Conservation (phyloP, 35 echinoderm and acorn worm species). For the Ptychodera flava region DNA sequence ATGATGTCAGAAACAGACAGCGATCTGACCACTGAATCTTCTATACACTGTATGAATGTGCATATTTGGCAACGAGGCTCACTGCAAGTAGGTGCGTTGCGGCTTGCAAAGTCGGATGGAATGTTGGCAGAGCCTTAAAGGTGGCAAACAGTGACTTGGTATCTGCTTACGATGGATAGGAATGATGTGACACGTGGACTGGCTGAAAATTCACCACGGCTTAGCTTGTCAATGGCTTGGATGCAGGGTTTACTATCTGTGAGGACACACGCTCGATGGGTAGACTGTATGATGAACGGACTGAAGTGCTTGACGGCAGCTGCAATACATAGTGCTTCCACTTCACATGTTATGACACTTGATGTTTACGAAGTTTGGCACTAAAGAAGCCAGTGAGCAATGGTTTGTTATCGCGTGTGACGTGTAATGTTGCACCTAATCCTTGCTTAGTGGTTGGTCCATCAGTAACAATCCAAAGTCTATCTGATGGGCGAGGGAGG, state of each 20-base stretch:
- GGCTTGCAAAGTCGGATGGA: conserved; percentile 1
- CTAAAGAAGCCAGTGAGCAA: conserved; percentile 26
- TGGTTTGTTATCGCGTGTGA: conserved; percentile 25
- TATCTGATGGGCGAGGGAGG: conserved; percentile 17
- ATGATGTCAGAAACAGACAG: not conserved
- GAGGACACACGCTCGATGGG: not conserved
- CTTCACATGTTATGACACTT: conserved; percentile 39
- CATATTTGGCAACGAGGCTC: not conserved
- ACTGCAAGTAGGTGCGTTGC: not conserved
- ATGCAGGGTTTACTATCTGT: conserved; percentile 10
- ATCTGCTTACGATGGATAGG: not conserved
- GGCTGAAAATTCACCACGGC: conserved; percentile 1
- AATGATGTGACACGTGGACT: conserved; percentile 5
- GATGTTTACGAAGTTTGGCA: conserved; percentile 27
- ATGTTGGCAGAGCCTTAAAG: not conserved
- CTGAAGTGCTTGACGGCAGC: conserved; percentile 42
- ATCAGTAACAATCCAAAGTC: conserved; percentile 55
- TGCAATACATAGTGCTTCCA: conserved; percentile 41
- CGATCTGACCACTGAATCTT: not conserved
- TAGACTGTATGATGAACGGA: conserved; percentile 33
- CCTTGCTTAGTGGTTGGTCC: conserved; percentile 18
- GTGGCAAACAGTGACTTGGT: not conserved
- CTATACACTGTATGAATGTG: not conserved
- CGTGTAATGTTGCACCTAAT: conserved; percentile 36
- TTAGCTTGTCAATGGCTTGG: not conserved